Percentiles rank a stretch among this genome's conserved stretches.
phyloP scores from a whole-genome alignment of 2,113 vertebrate species.

The Cynocephalus volans region DNA sequence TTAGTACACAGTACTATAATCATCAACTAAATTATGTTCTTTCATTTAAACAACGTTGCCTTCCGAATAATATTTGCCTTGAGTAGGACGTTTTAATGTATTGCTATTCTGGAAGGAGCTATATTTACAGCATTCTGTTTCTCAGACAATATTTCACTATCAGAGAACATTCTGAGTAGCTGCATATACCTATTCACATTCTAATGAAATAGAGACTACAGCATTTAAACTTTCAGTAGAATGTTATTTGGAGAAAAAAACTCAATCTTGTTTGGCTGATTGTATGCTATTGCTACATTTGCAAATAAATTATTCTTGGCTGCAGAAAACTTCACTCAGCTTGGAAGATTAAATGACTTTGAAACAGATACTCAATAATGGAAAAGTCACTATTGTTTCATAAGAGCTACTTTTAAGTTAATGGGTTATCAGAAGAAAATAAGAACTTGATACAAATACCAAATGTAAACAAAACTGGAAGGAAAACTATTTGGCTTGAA shows the following conservation, averaged over 20 bases:
- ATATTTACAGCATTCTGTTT: conserved; percentile 64
- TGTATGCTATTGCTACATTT: conserved; percentile 72
- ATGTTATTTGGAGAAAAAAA: conserved; percentile 77
- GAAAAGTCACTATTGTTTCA: conserved; percentile 80
- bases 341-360: conserved; percentile 83
- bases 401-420: conserved; percentile 80
- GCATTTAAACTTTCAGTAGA: conserved; percentile 79
- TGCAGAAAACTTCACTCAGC: conserved; percentile 76
- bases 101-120: conserved; percentile 30
- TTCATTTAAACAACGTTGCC: conserved; percentile 46
- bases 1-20: not conserved
- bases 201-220: conserved; percentile 77
- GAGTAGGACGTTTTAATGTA: not conserved
- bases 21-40: conserved; percentile 53
- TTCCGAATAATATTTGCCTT: conserved; percentile 68
- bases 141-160: conserved; percentile 67
- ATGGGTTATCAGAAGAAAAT: conserved; percentile 80
- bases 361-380: conserved; percentile 81
- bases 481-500: conserved; percentile 62
- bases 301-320: conserved; percentile 82
- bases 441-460: conserved; percentile 66
- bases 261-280: conserved; percentile 77
- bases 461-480: conserved; percentile 78
- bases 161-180: conserved; percentile 65
- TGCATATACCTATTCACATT: conserved; percentile 77